Evolutionary conservation across 2,113 vertebrate species (phyloP), one percentile per base, ranked within the genome.

Genomic region (Trematomus loennbergii): DNA sequence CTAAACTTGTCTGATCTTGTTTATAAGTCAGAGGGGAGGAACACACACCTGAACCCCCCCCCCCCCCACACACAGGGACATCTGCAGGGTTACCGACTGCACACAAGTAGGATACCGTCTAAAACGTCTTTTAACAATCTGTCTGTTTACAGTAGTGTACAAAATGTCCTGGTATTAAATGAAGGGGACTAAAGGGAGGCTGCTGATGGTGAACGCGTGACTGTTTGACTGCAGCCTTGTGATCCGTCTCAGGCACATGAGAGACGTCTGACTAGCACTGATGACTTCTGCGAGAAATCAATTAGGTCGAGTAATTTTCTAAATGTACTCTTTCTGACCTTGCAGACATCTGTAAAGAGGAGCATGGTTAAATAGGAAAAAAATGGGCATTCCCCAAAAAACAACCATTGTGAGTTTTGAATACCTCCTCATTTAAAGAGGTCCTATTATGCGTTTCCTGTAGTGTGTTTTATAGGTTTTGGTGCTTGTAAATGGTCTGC

Each of bases 1-100:
- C 76, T 78, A 69, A 75, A 79, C 95, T 52, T 94, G 95, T 93
- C 88, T 86, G 87, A 80, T 81, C 95, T 91, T 93, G 94, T 93
- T 74, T 75, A 67, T 86, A 87, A 73, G 79, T 91, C 91, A 88
- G 45, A 22, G 2, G 83, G 86, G 82, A 86, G 20, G 46, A 36
- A 52, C 43, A 20, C 52, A 80, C 88, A 90, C 82, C 90, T 91
- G 92, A 90, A 85, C 78, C 81, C 36, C n/a, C n/a, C n/a, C 33
- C 33, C 33, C 36, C 36, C 12, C 4, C 46, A 59, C 79, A 53
- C 62, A 53, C 15, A 59, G 53, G 67, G 63, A 68, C 49, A 40
- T 40, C 36, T 40, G 29, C 29, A 4, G 29, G 29, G 29, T 3
- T 10, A 12, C 48, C 2, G 3, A 70, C 64, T 50, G 20, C 25